These are phyloP conservation scores for Sinocyclocheilus anophthalmus DNA, from an alignment of 2,113 vertebrate species.

Conservation along the genomic window DNA sequence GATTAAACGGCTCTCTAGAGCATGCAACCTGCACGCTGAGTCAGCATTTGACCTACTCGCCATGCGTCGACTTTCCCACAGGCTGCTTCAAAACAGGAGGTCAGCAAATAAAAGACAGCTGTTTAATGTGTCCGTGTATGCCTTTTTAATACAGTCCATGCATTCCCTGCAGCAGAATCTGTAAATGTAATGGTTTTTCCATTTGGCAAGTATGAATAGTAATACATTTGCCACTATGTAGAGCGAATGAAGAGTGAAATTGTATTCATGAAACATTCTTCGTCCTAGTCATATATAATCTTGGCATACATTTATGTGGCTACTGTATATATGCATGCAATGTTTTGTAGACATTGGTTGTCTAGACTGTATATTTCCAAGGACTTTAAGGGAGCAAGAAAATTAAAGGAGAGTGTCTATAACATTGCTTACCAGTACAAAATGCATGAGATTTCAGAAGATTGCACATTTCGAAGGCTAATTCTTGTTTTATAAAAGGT, in stretches of 20 bases:
- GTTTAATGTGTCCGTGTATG: neutral
- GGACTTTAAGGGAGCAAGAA: neutral
- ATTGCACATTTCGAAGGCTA: constrained; percentile 25
- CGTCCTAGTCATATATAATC: constrained; percentile 53
- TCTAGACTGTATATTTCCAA: neutral
- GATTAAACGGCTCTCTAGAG: neutral
- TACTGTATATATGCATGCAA: constrained; percentile 52
- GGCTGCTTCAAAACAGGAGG: constrained; percentile 19
- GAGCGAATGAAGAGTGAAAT: constrained; percentile 62
- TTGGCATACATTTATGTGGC: constrained; percentile 49
- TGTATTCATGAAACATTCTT: constrained; percentile 58
- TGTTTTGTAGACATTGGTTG: constrained; percentile 38
- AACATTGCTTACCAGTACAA: constrained; percentile 11
- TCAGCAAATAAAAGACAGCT: neutral
- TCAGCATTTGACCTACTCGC: constrained; percentile 29
- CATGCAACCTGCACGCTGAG: constrained; percentile 7
- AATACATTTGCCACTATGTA: constrained; percentile 45
- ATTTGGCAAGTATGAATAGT: constrained; percentile 12
- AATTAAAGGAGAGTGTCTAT: neutral
- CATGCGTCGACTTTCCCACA: constrained; percentile 29
- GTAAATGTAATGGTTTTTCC: constrained; percentile 15
- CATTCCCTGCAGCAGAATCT: constrained; percentile 25
- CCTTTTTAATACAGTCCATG: neutral
- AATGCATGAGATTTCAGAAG: constrained; percentile 54
- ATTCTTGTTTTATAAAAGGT: constrained; percentile 10